Evolutionary conservation across 37 sponge, comb jelly and placozoan genomes (phyloP).

Genomic region (Trichoplax adhaerens): DNA sequence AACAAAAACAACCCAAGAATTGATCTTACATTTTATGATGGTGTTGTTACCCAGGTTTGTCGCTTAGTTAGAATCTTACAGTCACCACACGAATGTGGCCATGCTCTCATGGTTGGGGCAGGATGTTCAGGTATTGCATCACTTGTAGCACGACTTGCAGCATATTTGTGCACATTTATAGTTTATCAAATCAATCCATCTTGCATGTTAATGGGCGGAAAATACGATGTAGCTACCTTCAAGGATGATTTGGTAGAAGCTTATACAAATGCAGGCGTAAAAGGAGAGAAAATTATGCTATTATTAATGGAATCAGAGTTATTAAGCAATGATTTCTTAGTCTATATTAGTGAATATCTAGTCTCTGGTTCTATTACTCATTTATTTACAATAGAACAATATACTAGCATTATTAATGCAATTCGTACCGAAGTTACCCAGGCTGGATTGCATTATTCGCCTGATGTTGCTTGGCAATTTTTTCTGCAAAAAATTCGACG

Average conservation of each 20-base stretch:
- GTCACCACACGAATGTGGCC: conserved; percentile 15
- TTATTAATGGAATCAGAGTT: conserved; percentile 22
- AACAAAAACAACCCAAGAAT: too few relatives aligned
- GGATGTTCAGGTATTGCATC: conserved; percentile 15
- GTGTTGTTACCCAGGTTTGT: conserved; percentile 9
- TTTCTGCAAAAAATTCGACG: conserved; percentile 40
- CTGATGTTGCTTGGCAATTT: conserved; percentile 48
- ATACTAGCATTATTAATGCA: conserved; percentile 36
- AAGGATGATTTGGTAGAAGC: neutral
- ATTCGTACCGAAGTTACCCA: conserved; percentile 47
- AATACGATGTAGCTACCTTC: neutral
- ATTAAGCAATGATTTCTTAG: conserved; percentile 18
- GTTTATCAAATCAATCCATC: neutral
- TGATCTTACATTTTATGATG: too few relatives aligned
- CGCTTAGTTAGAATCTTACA: conserved; percentile 14
- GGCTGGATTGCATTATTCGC: conserved; percentile 35
- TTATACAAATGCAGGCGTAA: neutral
- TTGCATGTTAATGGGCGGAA: neutral
- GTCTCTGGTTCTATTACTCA: conserved; percentile 38
- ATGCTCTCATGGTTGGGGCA: conserved; percentile 10
- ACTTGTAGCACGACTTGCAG: conserved; percentile 4
- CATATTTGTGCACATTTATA: neutral
- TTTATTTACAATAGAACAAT: conserved; percentile 57
- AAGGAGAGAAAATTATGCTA: conserved; percentile 31
- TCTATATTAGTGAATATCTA: conserved; percentile 39